Evolutionary conservation across 2,797 vertebrate genomes (phyloP).

Genomic region (Pseudopleuronectes americanus): DNA sequence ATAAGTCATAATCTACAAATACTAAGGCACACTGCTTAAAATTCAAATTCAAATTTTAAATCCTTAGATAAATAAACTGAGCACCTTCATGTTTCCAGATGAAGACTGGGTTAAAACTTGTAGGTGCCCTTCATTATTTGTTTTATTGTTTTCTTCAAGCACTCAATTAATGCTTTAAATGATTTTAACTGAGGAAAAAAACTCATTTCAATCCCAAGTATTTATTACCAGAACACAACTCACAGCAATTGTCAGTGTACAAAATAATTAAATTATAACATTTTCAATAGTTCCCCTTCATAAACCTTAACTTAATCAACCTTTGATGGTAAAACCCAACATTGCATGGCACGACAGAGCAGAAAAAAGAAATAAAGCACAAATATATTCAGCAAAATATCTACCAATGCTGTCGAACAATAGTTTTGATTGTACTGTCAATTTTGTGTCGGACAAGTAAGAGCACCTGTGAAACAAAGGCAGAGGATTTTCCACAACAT

Average conservation of each 20-base stretch:
- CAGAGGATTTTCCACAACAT: conserved; percentile 7
- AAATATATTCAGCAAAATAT: conserved; percentile 13
- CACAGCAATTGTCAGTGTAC: background rate
- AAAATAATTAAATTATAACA: background rate
- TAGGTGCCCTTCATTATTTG: too few species aligned
- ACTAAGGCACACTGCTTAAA: too few species aligned
- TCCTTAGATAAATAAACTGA: too few species aligned
- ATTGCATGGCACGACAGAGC: background rate
- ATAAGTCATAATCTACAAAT: too few species aligned
- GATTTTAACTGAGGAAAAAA: background rate
- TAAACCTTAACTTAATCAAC: conserved; percentile 7
- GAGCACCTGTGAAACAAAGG: conserved; percentile 15
- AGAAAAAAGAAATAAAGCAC: conserved; percentile 2
- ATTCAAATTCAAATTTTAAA: too few species aligned
- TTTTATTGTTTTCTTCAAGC: too few species aligned
- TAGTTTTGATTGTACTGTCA: conserved; percentile 24
- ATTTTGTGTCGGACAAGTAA: background rate
- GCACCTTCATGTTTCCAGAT: too few species aligned
- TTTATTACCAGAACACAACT: conserved; percentile 1
- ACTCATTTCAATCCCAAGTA: conserved; percentile 5
- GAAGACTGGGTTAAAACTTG: too few species aligned
- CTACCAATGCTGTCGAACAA: background rate
- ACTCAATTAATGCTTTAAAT: too few species aligned
- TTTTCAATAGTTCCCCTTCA: background rate
- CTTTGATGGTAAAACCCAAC: conserved; percentile 38